These are phyloP conservation scores for Sminthopsis crassicaudata DNA, from an alignment of 2,113 vertebrate species.

Conservation along the genomic window DNA sequence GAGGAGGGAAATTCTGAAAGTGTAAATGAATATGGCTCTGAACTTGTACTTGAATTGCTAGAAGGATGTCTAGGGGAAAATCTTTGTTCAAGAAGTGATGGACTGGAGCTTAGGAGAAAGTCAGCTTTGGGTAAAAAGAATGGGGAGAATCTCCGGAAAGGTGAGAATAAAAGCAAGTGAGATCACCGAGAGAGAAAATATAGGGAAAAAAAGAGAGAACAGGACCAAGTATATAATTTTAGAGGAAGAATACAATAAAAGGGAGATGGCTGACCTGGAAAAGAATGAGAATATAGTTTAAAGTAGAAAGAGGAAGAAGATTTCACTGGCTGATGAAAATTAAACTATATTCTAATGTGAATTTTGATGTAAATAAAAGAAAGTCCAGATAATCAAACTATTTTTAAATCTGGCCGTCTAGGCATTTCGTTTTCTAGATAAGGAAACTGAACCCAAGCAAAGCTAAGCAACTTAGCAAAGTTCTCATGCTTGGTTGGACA, in stretches of 20 bases:
- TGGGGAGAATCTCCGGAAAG: neutral
- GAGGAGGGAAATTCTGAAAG: neutral
- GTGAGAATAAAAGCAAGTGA: neutral
- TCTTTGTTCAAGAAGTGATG: neutral
- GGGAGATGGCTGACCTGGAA: neutral
- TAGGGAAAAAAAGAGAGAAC: neutral
- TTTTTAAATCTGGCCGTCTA: neutral
- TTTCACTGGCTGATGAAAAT: neutral
- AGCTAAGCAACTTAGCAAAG: neutral
- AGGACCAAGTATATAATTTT: neutral
- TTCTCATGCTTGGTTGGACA: neutral
- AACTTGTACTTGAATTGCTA: neutral
- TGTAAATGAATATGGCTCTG: neutral
- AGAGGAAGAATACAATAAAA: neutral
- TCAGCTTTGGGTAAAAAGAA: neutral
- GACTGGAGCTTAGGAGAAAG: neutral
- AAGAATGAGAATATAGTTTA: neutral
- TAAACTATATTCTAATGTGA: neutral
- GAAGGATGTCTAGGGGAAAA: neutral
- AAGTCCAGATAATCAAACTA: neutral
- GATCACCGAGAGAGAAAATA: neutral
- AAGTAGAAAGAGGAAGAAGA: neutral
- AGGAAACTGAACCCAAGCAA: neutral
- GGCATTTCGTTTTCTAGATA: neutral
- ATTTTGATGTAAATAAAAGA: neutral